phyloP scores from a whole-genome alignment of 2,797 vertebrate genomes.

The Alcedo atthis region DNA sequence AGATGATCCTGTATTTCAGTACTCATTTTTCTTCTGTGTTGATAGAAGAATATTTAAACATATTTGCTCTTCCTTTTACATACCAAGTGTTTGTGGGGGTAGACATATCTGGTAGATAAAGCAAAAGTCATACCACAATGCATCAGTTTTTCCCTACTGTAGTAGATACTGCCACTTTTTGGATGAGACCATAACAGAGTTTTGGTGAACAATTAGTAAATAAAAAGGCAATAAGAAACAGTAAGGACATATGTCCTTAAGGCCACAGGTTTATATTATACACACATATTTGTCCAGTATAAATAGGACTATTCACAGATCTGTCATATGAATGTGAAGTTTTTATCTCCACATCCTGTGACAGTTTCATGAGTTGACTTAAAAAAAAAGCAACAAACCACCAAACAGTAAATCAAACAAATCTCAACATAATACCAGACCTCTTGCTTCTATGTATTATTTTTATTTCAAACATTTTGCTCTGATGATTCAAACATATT shows the following conservation, averaged over 20 bases:
- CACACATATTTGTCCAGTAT: not conserved
- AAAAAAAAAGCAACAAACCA: too few relatives aligned
- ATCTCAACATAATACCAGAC: not conserved
- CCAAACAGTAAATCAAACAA: too few relatives aligned
- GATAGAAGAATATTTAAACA: not conserved
- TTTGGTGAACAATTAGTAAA: not conserved
- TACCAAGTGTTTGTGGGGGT: not conserved
- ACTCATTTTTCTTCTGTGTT: not conserved
- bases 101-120: not conserved
- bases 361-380: not conserved
- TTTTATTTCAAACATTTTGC: not conserved
- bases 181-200: not conserved
- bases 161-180: not conserved
- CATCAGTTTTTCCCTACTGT: not conserved
- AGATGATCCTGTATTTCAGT: not conserved
- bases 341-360: not conserved
- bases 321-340: not conserved
- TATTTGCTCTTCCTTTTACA: not conserved
- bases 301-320: not conserved
- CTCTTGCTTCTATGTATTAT: not conserved
- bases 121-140: not conserved
- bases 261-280: not conserved
- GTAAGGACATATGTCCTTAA: not conserved
- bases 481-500: not conserved
- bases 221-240: not conserved